Conservation (phyloP, 2,113 vertebrate genomes). For the Acrocephalus kingi region DNA sequence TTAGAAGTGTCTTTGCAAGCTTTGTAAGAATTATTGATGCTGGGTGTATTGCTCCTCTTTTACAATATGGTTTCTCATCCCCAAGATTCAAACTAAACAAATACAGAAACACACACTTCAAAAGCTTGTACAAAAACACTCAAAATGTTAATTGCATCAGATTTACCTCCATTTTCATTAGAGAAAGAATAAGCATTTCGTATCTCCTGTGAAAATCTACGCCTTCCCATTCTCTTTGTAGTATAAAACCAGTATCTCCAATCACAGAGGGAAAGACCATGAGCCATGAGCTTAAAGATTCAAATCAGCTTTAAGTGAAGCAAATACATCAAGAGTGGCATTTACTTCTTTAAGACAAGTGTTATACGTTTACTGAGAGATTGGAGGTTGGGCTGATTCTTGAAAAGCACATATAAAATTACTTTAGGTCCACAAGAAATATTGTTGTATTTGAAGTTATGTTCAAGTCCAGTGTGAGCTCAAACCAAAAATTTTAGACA, state of each 20-base stretch:
- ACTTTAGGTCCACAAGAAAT: background rate
- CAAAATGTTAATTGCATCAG: background rate
- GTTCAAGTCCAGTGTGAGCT: background rate
- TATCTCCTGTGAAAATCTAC: background rate
- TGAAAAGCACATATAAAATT: background rate
- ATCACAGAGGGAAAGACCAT: background rate
- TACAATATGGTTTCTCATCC: background rate
- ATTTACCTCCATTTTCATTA: background rate
- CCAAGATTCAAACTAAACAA: background rate
- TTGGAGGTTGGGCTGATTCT: background rate
- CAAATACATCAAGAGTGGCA: background rate
- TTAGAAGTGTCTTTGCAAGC: background rate
- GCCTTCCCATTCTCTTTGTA: background rate
- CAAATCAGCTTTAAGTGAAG: background rate
- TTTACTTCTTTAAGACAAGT: background rate
- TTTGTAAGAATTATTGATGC: background rate
- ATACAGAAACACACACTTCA: background rate
- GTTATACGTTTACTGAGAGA: background rate
- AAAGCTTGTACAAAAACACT: background rate
- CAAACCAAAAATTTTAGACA: background rate
- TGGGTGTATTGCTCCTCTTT: background rate
- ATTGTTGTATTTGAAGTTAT: background rate
- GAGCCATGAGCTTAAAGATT: background rate
- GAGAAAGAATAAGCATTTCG: background rate
- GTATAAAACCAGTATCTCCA: background rate